Evolutionary conservation across 1,140 invertebrate genomes (phyloP).

Genomic region (Papilio helenus): DNA sequence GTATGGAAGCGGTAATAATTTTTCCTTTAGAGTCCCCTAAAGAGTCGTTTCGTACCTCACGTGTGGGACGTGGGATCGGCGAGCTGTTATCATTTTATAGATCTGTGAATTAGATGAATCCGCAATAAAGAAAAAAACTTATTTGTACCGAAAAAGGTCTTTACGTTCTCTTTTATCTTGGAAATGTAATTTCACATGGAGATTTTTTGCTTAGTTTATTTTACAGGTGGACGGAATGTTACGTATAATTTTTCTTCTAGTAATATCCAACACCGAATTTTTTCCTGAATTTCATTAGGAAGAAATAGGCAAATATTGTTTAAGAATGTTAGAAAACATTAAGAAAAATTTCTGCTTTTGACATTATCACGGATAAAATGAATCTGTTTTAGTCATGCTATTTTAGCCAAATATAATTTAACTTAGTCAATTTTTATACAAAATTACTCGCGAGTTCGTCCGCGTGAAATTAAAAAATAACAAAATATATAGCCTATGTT

Average conservation of each 20-base stretch:
- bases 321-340: neutral
- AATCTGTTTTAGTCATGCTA: no score
- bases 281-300: neutral
- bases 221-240: neutral
- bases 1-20: slow-evolving; percentile 55
- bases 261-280: neutral
- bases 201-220: neutral
- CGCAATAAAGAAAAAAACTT: slow-evolving; percentile 20
- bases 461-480: no score
- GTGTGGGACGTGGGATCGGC: slow-evolving; percentile 23
- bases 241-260: neutral
- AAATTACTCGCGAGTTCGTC: no score
- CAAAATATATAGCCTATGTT: no score
- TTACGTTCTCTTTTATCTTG: slow-evolving; percentile 2
- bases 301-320: neutral
- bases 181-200: neutral
- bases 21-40: slow-evolving; percentile 60
- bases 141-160: neutral
- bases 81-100: slow-evolving; percentile 33
- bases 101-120: slow-evolving; percentile 32
- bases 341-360: no score
- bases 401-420: no score
- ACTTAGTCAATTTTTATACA: no score
- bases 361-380: no score
- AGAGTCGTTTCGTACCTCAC: slow-evolving; percentile 48